A percentile compares a stretch with the other conserved stretches of the same genome.
Conservation (phyloP, 2,888 invertebrate species). For the Aquatica leii region DNA sequence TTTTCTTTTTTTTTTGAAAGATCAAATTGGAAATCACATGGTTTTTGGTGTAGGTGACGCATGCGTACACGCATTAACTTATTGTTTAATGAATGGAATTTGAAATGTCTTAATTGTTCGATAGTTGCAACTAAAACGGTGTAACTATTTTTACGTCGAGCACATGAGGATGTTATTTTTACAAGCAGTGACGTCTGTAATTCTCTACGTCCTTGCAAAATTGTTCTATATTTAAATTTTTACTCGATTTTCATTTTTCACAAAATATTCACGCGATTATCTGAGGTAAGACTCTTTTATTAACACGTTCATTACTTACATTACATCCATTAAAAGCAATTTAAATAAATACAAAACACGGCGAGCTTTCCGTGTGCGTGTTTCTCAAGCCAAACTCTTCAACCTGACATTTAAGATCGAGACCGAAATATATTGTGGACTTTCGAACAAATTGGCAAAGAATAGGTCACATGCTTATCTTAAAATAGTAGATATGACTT, state of each 20-base stretch:
- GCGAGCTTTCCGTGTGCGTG: slow-evolving; percentile 12
- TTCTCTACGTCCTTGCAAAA: slow-evolving; percentile 31
- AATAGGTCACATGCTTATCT: slow-evolving; percentile 44
- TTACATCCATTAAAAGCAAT: neutral
- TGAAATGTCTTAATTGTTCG: slow-evolving; percentile 39
- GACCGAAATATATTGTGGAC: slow-evolving; percentile 44
- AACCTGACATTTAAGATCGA: slow-evolving; percentile 47
- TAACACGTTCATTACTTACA: neutral
- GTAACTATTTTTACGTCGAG: slow-evolving; percentile 52
- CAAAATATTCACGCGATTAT: neutral
- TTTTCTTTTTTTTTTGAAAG: slow-evolving; percentile 29
- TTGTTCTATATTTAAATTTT: slow-evolving; percentile 31
- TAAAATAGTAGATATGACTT: slow-evolving; percentile 35
- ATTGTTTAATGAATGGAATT: slow-evolving; percentile 36
- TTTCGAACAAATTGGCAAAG: slow-evolving; percentile 44
- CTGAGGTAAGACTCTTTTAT: neutral
- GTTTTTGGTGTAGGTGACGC: slow-evolving; percentile 40
- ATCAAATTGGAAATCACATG: slow-evolving; percentile 44
- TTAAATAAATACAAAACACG: slow-evolving; percentile 13
- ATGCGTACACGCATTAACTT: slow-evolving; percentile 33
- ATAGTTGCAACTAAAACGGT: slow-evolving; percentile 42
- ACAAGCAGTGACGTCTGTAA: slow-evolving; percentile 50
- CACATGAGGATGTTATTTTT: slow-evolving; percentile 55
- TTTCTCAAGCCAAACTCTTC: slow-evolving; percentile 43
- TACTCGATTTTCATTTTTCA: neutral